Conservation (phyloP, 1,140 invertebrate genomes). For the Bicyclus anynana region DNA sequence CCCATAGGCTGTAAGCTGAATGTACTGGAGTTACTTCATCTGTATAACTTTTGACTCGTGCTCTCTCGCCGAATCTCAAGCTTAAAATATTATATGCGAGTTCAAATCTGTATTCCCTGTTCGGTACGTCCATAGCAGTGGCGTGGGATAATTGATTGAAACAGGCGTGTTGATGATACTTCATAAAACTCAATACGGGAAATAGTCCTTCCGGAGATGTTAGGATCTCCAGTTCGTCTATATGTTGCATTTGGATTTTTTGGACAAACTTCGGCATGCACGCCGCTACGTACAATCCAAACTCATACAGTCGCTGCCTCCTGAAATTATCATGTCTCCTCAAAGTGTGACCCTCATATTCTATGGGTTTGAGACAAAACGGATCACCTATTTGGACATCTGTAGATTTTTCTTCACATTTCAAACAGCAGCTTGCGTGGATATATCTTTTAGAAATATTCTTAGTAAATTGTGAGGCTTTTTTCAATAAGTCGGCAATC, state of each 20-base stretch:
- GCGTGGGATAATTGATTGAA: conserved; percentile 91
- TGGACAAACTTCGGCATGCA: conserved; percentile 96
- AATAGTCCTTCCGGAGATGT: conserved; percentile 95
- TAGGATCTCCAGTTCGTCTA: conserved; percentile 93
- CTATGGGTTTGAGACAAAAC: conserved; percentile 52
- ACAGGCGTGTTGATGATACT: conserved; percentile 94
- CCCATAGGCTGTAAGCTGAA: conserved; percentile 61
- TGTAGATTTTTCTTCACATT: not conserved
- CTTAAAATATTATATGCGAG: conserved; percentile 95
- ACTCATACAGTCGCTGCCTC: conserved; percentile 59
- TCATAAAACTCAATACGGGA: conserved; percentile 91
- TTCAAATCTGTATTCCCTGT: conserved; percentile 81
- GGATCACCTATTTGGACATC: conserved; percentile 27
- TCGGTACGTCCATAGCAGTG: conserved; percentile 92
- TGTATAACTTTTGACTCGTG: conserved; percentile 65
- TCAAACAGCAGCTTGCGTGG: not conserved
- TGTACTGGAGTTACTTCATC: conserved; percentile 69
- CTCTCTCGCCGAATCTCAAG: conserved; percentile 81
- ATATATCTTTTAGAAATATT: conserved; percentile 6
- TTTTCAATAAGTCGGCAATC: not conserved
- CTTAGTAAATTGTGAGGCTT: not conserved
- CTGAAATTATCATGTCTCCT: conserved; percentile 47
- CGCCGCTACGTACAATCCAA: conserved; percentile 77
- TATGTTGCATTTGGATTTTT: conserved; percentile 87
- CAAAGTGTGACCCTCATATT: conserved; percentile 40